Evolutionary conservation across 2,797 vertebrate genomes (phyloP).

Genomic region (Sphenodon punctatus): DNA sequence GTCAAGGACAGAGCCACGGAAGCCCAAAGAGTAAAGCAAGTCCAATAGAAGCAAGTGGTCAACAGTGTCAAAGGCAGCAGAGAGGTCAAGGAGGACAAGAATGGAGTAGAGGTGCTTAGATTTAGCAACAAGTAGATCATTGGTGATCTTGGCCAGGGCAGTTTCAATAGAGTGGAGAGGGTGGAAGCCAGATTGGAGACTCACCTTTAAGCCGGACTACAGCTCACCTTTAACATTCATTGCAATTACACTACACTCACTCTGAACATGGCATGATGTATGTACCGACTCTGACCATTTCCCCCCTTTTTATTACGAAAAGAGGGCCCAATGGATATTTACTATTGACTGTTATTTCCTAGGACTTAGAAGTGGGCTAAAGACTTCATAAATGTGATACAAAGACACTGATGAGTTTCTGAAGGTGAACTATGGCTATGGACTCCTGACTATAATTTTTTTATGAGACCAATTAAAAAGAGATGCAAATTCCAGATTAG

Average conservation of each 20-base stretch:
- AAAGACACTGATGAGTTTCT: neutral
- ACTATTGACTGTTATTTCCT: neutral
- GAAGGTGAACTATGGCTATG: conserved; percentile 17
- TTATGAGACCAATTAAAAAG: conserved; percentile 11
- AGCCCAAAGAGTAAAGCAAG: too few relatives aligned
- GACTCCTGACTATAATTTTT: neutral
- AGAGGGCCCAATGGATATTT: neutral
- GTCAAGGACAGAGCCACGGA: too few relatives aligned
- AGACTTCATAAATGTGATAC: neutral
- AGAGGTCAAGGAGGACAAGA: too few relatives aligned
- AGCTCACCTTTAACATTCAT: neutral
- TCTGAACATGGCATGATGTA: neutral
- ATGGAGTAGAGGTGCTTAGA: too few relatives aligned
- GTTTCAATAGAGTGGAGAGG: too few relatives aligned
- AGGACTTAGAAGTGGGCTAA: neutral
- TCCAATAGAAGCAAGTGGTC: too few relatives aligned
- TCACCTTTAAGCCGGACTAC: too few relatives aligned
- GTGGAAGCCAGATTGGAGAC: too few relatives aligned
- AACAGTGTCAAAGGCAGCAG: too few relatives aligned
- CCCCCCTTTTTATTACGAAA: neutral
- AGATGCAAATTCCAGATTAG: conserved; percentile 4
- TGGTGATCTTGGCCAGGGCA: too few relatives aligned
- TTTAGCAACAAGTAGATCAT: too few relatives aligned
- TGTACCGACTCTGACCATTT: neutral
- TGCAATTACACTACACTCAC: neutral